Percentiles rank a stretch among this genome's conserved stretches.
Evolutionary conservation across 1,140 invertebrate genomes (phyloP).

Genomic region (Epicauta chinensis): DNA sequence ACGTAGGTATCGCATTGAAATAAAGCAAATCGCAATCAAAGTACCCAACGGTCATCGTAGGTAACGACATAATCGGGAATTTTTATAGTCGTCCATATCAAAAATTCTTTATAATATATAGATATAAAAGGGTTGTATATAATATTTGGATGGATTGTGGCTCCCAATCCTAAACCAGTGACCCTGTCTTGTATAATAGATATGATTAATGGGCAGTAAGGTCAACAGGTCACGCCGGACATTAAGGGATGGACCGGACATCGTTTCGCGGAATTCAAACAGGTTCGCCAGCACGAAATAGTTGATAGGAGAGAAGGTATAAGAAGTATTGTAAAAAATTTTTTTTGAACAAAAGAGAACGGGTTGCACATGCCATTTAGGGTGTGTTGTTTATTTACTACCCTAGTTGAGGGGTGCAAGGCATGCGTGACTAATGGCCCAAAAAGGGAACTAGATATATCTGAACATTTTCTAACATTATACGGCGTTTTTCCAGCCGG

Average conservation of each 20-base stretch:
- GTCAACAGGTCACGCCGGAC: constrained; percentile 35
- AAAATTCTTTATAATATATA: too few relatives aligned
- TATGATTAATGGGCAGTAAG: constrained; percentile 38
- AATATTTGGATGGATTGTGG: constrained; percentile 2
- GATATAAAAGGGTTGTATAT: constrained; percentile 1
- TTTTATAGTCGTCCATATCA: constrained; percentile 13
- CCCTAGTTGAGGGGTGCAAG: constrained; percentile 25
- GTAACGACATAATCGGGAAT: constrained; percentile 37
- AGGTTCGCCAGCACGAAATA: constrained; percentile 3
- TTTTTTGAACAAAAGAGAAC: constrained; percentile 16
- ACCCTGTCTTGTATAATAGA: constrained; percentile 36
- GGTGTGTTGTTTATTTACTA: constrained; percentile 36
- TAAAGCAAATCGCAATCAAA: constrained; percentile 27
- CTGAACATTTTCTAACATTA: too few relatives aligned
- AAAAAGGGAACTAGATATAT: constrained; percentile 5
- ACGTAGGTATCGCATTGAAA: constrained; percentile 30
- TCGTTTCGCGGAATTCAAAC: constrained; percentile 24
- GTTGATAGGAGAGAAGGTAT: constrained; percentile 6
- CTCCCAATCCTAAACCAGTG: constrained; percentile 17
- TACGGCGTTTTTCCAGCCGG: too few relatives aligned
- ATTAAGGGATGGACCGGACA: constrained; percentile 32
- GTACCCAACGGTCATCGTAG: constrained; percentile 36
- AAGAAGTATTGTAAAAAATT: constrained; percentile 17
- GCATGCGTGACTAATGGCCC: constrained; percentile 32
- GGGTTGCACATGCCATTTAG: constrained; percentile 25